A percentile compares a stretch with the other conserved stretches of the same genome.
Evolutionary conservation across 2,797 vertebrate species (phyloP).

Genomic region (Onychomys arenicola): DNA sequence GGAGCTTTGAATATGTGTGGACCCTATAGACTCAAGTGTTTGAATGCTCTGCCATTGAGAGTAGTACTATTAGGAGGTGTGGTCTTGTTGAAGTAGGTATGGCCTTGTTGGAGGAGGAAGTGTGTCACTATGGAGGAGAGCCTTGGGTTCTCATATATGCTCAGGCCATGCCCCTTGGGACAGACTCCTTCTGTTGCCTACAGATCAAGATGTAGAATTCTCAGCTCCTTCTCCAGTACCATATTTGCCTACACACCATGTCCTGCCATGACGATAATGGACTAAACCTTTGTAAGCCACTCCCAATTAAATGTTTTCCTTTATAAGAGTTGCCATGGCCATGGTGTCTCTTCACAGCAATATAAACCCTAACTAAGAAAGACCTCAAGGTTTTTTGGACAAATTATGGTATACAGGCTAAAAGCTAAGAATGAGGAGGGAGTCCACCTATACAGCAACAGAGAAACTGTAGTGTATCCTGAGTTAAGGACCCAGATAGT

Average conservation of each 20-base stretch:
- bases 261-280: not conserved
- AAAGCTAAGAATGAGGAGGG: not conserved
- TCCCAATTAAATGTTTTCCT: not conserved
- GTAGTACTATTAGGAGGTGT: not conserved
- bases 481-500: not conserved
- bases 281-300: not conserved
- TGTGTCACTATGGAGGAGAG: not conserved
- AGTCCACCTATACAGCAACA: not conserved
- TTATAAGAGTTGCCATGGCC: not conserved
- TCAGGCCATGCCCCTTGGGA: not conserved
- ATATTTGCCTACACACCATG: not conserved
- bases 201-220: not conserved
- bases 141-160: not conserved
- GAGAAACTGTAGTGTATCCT: not conserved
- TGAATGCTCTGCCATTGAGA: not conserved
- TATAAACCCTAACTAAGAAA: not conserved
- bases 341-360: not conserved
- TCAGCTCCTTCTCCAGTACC: not conserved
- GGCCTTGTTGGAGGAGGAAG: not conserved
- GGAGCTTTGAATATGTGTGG: not conserved
- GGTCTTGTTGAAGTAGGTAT: not conserved
- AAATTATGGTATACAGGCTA: not conserved
- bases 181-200: not conserved
- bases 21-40: not conserved
- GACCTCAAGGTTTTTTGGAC: not conserved